These are phyloP conservation scores for Peribatodes rhomboidaria DNA, from an alignment of 2,888 invertebrate genomes.

Conservation along the genomic window DNA sequence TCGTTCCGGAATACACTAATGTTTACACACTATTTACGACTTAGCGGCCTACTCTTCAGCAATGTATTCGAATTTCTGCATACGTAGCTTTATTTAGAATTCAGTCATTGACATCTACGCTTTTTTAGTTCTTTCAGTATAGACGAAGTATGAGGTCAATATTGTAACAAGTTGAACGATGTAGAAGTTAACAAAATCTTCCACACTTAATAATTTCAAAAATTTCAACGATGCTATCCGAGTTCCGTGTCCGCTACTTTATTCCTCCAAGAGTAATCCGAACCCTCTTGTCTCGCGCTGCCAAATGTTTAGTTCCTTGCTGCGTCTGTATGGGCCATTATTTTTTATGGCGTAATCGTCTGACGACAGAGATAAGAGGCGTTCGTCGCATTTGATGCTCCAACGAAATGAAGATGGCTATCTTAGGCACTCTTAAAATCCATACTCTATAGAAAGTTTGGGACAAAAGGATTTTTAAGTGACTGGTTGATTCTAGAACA, in stretches of 20 bases:
- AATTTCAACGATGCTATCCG: neutral
- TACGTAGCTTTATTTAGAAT: too few relatives aligned
- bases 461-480: neutral
- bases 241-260: neutral
- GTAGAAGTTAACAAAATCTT: too few relatives aligned
- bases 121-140: too few relatives aligned
- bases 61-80: too few relatives aligned
- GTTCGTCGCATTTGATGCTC: slow-evolving; percentile 3
- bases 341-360: slow-evolving; percentile 50
- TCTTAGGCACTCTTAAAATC: slow-evolving; percentile 10
- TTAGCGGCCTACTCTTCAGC: too few relatives aligned
- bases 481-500: neutral
- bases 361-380: slow-evolving; percentile 39
- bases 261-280: slow-evolving; percentile 10
- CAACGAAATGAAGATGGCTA: slow-evolving; percentile 8
- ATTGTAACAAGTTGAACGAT: too few relatives aligned
- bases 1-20: too few relatives aligned
- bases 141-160: too few relatives aligned
- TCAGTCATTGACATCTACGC: too few relatives aligned
- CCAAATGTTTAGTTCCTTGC: slow-evolving; percentile 45
- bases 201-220: too few relatives aligned
- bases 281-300: slow-evolving; percentile 27
- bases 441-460: neutral
- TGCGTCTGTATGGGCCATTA: slow-evolving; percentile 45
- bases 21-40: too few relatives aligned